phyloP scores from a whole-genome alignment of 2,113 vertebrate genomes.

The Anser brachyrhynchus region DNA sequence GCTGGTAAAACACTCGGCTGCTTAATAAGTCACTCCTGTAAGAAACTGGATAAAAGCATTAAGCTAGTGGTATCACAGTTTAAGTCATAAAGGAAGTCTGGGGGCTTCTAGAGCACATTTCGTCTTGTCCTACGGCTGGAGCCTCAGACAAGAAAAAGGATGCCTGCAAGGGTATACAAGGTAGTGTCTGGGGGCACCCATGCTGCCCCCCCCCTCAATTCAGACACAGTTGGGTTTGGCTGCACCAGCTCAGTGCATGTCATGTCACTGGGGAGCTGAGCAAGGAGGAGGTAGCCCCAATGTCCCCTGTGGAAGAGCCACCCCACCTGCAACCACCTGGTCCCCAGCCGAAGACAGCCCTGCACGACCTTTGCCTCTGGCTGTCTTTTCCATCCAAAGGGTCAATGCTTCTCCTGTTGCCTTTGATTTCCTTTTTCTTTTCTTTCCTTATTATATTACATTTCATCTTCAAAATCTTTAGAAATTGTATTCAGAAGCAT shows the following conservation, averaged over 20 bases:
- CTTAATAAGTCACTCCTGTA: background rate
- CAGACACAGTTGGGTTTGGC: background rate
- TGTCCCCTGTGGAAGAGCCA: background rate
- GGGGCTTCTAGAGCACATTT: background rate
- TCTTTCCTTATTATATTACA: background rate
- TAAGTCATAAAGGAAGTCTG: background rate
- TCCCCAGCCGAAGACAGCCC: background rate
- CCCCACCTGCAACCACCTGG: background rate
- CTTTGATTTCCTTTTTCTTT: background rate
- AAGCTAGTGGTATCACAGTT: background rate
- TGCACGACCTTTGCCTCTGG: background rate
- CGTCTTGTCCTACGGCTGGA: background rate
- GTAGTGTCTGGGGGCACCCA: background rate
- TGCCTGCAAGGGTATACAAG: background rate
- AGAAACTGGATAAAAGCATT: background rate
- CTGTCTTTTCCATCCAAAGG: background rate
- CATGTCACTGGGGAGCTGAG: background rate
- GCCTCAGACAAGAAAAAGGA: background rate
- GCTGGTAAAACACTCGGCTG: background rate
- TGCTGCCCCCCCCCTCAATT: fast-evolving
- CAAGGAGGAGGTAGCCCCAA: background rate
- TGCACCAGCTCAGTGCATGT: background rate
- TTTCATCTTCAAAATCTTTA: background rate
- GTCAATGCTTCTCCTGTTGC: background rate
- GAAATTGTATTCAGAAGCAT: background rate